Base-by-base conservation (phyloP, 1,140 invertebrate species). In the Aphelinus atriplicis region DNA sequence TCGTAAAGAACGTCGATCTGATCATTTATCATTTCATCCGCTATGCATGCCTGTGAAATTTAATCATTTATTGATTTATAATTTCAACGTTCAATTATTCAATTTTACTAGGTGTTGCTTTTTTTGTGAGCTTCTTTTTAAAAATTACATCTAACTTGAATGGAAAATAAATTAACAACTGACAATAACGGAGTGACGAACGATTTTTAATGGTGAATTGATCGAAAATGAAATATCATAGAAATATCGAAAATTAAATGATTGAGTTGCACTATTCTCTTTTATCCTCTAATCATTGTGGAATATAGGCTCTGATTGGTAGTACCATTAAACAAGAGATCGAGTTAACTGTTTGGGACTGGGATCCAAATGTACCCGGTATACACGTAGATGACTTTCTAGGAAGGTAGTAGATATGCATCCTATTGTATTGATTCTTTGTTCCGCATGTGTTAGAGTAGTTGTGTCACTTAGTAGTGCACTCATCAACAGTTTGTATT, bases 361-460 rank as follows among this genome's bases (percentile, higher is more conserved):
- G 93, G 91, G 94, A 95, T 90, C 90, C 93, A 80, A 93, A 91
- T 80, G 91, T 95, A 85, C 91, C 92, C 83, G 93, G 93, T 83
- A 90, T 93, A 84, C 90, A 92, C 85, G 92, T 92, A 88, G 94
- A 96, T 91, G 94, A 95, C 91, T 92, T 91, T 89, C 91, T 95
- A 85, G 94, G 94, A 90, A 95, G 94, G 94, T 94, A 92, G 83
- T 85, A 83, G 77, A 26, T 26, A 26, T 26, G 26, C 26, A 26
- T 26, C 26, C 26, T 26, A 26, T 26, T 26, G 26, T 26, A 26
- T 26, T 26, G 26, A 26, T 26, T 26, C 26, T 26, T 26, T 26
- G 26, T 26, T 26, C 26, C 26, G 26, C 26, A 26, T 26, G 26
- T 26, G 26, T 26, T 26, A 26, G 26, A 26, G 26, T 26, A 26